Conservation (phyloP, 2,113 vertebrate genomes). For the Pseudorectes ferrugineus region DNA sequence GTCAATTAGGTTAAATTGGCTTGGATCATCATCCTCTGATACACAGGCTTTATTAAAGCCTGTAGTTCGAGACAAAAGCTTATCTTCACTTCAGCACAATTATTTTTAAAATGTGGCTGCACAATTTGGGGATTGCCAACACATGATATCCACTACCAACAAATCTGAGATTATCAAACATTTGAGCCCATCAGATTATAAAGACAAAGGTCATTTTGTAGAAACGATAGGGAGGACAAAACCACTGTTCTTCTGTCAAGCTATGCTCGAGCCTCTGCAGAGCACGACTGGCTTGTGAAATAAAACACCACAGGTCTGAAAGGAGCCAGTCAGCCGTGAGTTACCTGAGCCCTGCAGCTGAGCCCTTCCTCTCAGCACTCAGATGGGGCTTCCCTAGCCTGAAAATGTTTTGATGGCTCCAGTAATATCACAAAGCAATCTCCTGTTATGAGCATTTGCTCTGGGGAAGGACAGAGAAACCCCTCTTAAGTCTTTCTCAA, state of each 20-base stretch:
- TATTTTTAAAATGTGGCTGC: constrained; percentile 25
- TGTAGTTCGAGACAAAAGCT: background rate
- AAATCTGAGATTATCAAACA: constrained; percentile 35
- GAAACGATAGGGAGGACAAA: background rate
- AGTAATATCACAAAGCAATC: background rate
- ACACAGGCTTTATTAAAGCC: constrained; percentile 23
- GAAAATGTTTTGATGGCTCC: background rate
- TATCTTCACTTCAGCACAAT: constrained; percentile 45
- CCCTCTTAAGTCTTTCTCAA: background rate
- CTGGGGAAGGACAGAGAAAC: background rate
- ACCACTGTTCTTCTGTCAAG: background rate
- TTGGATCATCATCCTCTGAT: constrained; percentile 31
- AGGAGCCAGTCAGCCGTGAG: background rate
- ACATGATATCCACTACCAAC: background rate
- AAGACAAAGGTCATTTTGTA: background rate
- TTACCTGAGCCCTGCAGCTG: background rate
- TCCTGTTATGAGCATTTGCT: background rate
- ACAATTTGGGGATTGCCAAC: background rate
- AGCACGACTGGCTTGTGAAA: background rate
- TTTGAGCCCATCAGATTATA: constrained; percentile 23
- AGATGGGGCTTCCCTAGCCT: background rate
- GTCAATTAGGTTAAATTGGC: constrained; percentile 47
- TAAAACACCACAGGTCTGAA: background rate
- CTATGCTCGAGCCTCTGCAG: background rate
- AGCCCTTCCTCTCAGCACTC: background rate